Conservation (phyloP, 2,113 vertebrate genomes). For the Strigops habroptila region DNA sequence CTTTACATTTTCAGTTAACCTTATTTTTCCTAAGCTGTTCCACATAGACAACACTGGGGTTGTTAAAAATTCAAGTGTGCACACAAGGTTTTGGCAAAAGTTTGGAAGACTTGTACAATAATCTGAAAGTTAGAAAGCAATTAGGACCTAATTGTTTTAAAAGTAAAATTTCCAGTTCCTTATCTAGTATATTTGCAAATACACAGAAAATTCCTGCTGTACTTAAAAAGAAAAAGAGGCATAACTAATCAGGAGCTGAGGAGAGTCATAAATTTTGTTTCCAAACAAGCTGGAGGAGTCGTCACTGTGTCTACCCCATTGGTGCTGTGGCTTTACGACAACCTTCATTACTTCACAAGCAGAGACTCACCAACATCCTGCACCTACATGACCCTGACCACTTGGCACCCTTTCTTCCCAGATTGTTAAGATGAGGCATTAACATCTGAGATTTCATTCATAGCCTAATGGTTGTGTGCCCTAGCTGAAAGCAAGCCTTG, state of each 20-base stretch:
- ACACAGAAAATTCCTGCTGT: background rate
- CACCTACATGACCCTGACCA: background rate
- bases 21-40: background rate
- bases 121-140: background rate
- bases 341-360: background rate
- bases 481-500: background rate
- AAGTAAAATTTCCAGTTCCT: background rate
- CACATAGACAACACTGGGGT: background rate
- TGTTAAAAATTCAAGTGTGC: background rate
- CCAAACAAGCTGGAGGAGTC: background rate
- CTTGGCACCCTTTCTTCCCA: background rate
- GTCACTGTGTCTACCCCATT: background rate
- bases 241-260: background rate
- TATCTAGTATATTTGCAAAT: background rate
- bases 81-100: background rate
- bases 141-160: background rate
- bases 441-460: background rate
- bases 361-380: rapidly evolving
- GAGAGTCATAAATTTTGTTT: background rate
- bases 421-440: background rate
- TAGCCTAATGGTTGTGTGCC: background rate
- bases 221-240: background rate
- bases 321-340: background rate
- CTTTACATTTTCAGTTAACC: background rate
- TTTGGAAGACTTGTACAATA: background rate